phyloP scores from a whole-genome alignment of 2,113 vertebrate genomes.

The Pluvianellus socialis region DNA sequence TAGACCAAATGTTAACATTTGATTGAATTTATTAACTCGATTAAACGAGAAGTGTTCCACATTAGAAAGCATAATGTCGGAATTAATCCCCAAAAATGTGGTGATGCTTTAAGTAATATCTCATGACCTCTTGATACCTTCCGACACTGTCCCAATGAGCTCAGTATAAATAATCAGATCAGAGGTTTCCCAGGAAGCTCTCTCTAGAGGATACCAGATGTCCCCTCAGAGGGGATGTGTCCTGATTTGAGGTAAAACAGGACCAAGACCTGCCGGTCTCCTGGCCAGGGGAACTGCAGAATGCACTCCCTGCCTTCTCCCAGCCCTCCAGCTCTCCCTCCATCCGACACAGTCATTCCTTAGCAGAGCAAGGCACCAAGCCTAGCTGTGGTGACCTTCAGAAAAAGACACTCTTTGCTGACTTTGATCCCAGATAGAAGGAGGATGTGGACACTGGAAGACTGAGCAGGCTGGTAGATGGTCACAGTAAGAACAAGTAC shows the following conservation, averaged over 20 bases:
- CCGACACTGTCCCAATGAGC: neutral
- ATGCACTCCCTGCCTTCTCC: neutral
- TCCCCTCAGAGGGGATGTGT: neutral
- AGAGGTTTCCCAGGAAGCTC: neutral
- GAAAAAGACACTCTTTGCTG: neutral
- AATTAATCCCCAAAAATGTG: constrained; percentile 38
- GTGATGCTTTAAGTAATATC: constrained; percentile 63
- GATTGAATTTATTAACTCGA: constrained; percentile 61
- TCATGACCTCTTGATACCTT: constrained; percentile 16
- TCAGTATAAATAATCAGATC: constrained; percentile 33
- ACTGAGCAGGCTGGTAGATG: neutral
- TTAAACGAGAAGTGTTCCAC: constrained; percentile 34
- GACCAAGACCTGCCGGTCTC: neutral
- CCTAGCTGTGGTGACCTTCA: neutral
- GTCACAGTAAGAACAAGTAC: neutral
- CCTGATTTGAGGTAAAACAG: too few relatives aligned
- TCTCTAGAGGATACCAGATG: neutral
- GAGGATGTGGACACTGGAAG: neutral
- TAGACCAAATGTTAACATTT: constrained; percentile 63
- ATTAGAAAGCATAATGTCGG: constrained; percentile 39
- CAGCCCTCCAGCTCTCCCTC: neutral
- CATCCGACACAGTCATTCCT: neutral
- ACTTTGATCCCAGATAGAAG: neutral
- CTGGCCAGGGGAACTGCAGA: neutral
- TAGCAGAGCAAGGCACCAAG: neutral